Base-by-base conservation (phyloP, 2,797 vertebrate species). In the Pristis pectinata region DNA sequence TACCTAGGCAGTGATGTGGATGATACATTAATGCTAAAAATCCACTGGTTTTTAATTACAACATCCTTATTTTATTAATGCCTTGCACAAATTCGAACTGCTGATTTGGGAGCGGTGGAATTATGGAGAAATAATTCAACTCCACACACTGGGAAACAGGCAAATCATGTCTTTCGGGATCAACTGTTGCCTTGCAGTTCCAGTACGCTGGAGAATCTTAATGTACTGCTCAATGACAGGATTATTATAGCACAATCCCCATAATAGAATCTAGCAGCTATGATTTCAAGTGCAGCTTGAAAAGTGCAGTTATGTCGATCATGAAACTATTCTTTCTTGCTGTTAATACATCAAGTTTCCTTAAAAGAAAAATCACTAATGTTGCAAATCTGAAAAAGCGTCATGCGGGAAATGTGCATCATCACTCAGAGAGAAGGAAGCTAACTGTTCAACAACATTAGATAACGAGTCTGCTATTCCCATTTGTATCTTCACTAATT, bases 221-320 rank as follows among this genome's bases (percentile, higher is more conserved):
- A 92, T 74, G 41, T 53, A 53, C 4, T 30, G 41, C 37, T 72
- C 70, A 74, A 74, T 74, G 92, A 74, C 67, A 74, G 67, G 92
- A 74, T 93, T 93, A 74, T 93, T 74, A 74, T 44, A 49, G 27
- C 67, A 72, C 10, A 27, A 72, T 13, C 41, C 67, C 41, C 24
- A 49, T 10, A 93, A 74, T 74, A 30, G 24, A 93, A 44, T 49
- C 6, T 34, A 49, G 56, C 49, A 64, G n/a, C 19, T 19, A 37
- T 37, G 34, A 89, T 61, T 89, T 61, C 7, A 37, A 64, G 6
- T 64, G 87, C 22, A n/a, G 34, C 87, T 91, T 9, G 19, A 37
- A 91, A 91, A 91, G 6, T 91, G 82, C 49, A 64, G 87, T 91
- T 91, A 91, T 91, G 34, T 64, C n/a, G 59, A 37, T 64, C 61